Evolutionary conservation across 2,888 invertebrate genomes (phyloP).

Genomic region (Keiferia lycopersicella): DNA sequence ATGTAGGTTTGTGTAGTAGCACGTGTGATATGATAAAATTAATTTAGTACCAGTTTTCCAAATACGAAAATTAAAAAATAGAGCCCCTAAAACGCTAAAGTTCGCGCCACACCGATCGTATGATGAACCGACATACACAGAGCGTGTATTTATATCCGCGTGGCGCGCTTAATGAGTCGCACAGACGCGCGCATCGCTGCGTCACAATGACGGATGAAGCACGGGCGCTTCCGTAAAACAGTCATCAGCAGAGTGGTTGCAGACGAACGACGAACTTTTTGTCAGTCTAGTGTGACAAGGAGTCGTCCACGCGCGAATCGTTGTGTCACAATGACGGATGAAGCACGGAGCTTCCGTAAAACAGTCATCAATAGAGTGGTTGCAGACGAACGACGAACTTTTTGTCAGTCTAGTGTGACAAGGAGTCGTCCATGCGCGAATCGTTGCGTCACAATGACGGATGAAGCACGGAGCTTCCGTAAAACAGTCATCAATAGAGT

Average conservation of each 20-base stretch:
- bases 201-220: constrained; percentile 45
- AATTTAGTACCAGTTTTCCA: too few species aligned
- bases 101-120: neutral
- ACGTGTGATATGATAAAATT: too few species aligned
- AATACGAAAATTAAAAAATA: too few species aligned
- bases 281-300: too few species aligned
- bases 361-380: too few species aligned
- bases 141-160: neutral
- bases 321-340: too few species aligned
- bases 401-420: constrained; percentile 8
- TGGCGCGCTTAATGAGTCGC: constrained; percentile 32
- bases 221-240: constrained; percentile 13
- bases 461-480: constrained; percentile 31
- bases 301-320: too few species aligned
- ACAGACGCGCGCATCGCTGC: constrained; percentile 30
- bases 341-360: too few species aligned
- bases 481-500: neutral
- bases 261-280: too few species aligned
- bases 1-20: too few species aligned
- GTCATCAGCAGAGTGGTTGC: neutral
- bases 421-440: constrained; percentile 32
- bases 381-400: too few species aligned
- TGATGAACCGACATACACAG: neutral
- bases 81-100: neutral
- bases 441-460: constrained; percentile 43